These are phyloP conservation scores for Pocota personata DNA, from an alignment of 2,888 invertebrate species.

Conservation along the genomic window DNA sequence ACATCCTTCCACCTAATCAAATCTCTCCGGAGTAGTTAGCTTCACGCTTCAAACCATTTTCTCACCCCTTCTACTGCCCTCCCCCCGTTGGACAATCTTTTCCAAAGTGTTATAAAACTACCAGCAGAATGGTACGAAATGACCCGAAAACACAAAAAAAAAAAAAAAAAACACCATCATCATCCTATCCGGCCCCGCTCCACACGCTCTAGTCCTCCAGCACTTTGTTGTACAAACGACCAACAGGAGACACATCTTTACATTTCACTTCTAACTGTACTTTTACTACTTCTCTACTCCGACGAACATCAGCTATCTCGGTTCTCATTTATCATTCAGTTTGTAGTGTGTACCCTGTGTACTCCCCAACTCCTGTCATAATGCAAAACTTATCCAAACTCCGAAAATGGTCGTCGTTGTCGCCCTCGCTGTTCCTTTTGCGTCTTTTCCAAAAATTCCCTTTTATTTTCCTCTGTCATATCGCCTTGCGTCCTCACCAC, in stretches of 20 bases:
- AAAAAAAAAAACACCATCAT: slow-evolving; percentile 19
- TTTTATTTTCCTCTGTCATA: slow-evolving; percentile 39
- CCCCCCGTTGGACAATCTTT: slow-evolving; percentile 43
- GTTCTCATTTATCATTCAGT: slow-evolving; percentile 67
- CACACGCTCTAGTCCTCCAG: slow-evolving; percentile 42
- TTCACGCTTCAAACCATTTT: slow-evolving; percentile 59
- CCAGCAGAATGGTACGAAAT: slow-evolving; percentile 66
- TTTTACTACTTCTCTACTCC: slow-evolving; percentile 58
- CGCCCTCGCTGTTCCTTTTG: slow-evolving; percentile 46
- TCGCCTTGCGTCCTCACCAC: not conserved
- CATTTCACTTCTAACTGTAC: slow-evolving; percentile 72
- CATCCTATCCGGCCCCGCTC: slow-evolving; percentile 7
- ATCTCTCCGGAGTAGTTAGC: slow-evolving; percentile 71
- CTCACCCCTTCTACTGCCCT: not conserved
- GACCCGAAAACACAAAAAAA: slow-evolving; percentile 64
- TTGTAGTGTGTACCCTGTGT: slow-evolving; percentile 45
- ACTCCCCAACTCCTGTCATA: slow-evolving; percentile 57
- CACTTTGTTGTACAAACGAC: slow-evolving; percentile 72
- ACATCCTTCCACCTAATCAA: slow-evolving; percentile 71
- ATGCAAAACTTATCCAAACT: slow-evolving; percentile 73
- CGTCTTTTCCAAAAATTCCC: slow-evolving; percentile 37
- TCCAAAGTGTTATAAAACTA: slow-evolving; percentile 72
- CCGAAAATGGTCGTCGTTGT: slow-evolving; percentile 47
- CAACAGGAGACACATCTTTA: slow-evolving; percentile 74
- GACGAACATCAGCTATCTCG: slow-evolving; percentile 65